Percentiles rank a stretch among this genome's conserved stretches.
These are phyloP conservation scores for Steatornis caripensis DNA, from an alignment of 2,113 vertebrate genomes.

Conservation along the genomic window DNA sequence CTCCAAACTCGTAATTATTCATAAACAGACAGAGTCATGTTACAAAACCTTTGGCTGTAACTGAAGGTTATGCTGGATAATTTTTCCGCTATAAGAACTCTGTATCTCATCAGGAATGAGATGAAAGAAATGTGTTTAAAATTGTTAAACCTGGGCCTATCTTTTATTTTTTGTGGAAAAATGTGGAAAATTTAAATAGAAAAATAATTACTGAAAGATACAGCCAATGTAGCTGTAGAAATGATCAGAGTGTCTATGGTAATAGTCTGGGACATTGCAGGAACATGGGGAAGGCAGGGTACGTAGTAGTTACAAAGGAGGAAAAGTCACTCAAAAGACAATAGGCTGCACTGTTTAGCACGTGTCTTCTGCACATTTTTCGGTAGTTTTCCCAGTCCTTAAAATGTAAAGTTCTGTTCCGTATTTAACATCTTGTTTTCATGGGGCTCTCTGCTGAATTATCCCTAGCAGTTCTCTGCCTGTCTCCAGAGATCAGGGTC, in stretches of 20 bases:
- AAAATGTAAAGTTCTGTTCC: not conserved
- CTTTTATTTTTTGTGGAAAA: not conserved
- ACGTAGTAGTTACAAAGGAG: not conserved
- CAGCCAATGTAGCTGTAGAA: not conserved
- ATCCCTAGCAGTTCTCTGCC: not conserved
- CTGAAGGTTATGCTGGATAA: not conserved
- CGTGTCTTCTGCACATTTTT: not conserved
- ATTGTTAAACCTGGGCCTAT: not conserved
- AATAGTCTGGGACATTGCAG: not conserved
- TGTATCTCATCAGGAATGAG: not conserved
- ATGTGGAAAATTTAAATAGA: not conserved
- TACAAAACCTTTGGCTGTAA: not conserved
- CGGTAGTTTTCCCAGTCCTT: not conserved
- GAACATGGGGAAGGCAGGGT: not conserved
- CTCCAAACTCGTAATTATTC: not conserved
- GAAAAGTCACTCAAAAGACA: not conserved
- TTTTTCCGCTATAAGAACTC: not conserved
- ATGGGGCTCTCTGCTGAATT: not conserved
- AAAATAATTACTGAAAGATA: not conserved
- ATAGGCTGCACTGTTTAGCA: not conserved
- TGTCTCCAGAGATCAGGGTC: conserved; percentile 12
- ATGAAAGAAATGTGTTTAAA: not conserved
- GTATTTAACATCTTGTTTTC: not conserved
- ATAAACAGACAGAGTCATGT: not conserved
- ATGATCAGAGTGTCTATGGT: accelerated